These are phyloP conservation scores for Glaucidium brasilianum DNA, from an alignment of 2,113 vertebrate genomes.

Conservation along the genomic window DNA sequence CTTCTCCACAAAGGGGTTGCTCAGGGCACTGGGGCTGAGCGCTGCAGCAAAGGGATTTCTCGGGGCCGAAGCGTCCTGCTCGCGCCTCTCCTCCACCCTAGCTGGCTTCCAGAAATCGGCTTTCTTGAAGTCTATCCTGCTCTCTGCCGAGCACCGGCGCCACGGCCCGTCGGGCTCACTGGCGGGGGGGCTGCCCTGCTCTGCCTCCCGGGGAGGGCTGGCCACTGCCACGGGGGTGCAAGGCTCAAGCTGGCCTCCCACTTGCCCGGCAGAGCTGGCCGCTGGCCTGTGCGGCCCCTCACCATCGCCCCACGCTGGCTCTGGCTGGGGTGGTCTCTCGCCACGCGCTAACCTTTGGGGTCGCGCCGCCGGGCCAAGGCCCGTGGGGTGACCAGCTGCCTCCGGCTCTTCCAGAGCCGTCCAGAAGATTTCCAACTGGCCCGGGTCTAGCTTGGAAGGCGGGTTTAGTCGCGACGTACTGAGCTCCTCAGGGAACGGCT, in stretches of 20 bases:
- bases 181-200: background rate
- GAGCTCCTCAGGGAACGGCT: background rate
- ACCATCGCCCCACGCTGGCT: background rate
- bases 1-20: slow-evolving; percentile 53
- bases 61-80: background rate
- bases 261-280: background rate
- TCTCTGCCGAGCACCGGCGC: background rate
- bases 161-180: background rate
- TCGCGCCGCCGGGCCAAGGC: fast-evolving
- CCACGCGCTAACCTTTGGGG: background rate
- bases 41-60: slow-evolving; percentile 57
- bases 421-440: slow-evolving; percentile 25
- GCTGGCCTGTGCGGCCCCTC: background rate
- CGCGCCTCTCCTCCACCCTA: background rate
- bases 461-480: background rate
- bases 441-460: background rate
- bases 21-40: background rate
- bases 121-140: slow-evolving; percentile 57
- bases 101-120: slow-evolving; percentile 59
- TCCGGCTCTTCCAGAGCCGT: slow-evolving; percentile 36
- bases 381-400: background rate
- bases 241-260: background rate
- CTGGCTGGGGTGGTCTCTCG: background rate
- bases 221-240: fast-evolving
- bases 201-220: background rate